phyloP scores from a whole-genome alignment of 2,113 vertebrate species.

The Aix galericulata region DNA sequence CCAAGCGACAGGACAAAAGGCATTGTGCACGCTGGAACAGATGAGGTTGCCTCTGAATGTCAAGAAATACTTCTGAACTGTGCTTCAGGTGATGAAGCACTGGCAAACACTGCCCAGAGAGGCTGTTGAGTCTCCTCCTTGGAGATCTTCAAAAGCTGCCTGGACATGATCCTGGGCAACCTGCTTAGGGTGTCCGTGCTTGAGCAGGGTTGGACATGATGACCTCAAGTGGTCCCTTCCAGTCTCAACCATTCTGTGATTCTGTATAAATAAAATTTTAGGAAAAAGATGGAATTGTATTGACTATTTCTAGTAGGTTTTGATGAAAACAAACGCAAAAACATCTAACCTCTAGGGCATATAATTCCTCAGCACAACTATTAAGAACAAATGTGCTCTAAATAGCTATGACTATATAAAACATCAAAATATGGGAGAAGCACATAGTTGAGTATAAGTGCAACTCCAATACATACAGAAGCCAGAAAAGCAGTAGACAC shows the following conservation, averaged over 20 bases:
- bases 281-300: neutral
- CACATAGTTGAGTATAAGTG: neutral
- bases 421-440: neutral
- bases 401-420: neutral
- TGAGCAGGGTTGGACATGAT: neutral
- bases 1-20: neutral
- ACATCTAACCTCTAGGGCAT: neutral
- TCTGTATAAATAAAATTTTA: neutral
- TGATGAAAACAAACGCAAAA: neutral
- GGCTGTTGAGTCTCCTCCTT: neutral
- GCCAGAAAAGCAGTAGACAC: neutral
- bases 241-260: neutral
- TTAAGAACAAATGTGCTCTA: neutral
- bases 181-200: neutral
- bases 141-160: neutral
- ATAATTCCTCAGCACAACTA: neutral
- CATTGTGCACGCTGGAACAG: neutral
- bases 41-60: neutral
- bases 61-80: neutral
- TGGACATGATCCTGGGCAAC: neutral
- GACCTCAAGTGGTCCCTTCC: neutral
- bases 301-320: neutral
- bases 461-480: neutral
- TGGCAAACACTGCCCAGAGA: neutral
- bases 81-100: too few relatives aligned